Evolutionary conservation across 2,888 invertebrate genomes (phyloP), one percentile per base, ranked within the genome.

Genomic region (Dysmachus trigonus): DNA sequence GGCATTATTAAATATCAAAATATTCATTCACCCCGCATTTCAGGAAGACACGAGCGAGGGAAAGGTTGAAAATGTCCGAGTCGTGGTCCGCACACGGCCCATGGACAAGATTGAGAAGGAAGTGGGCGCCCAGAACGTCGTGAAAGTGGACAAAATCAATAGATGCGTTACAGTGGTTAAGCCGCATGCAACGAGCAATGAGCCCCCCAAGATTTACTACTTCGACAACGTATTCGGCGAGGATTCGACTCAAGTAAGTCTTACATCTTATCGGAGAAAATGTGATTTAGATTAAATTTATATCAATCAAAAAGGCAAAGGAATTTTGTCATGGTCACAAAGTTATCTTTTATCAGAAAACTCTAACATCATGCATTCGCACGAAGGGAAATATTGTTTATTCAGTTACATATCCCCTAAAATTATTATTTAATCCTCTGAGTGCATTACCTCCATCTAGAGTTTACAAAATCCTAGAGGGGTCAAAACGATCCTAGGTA

Each of bases 161-260:
- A 95, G 95, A 89, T 95, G 96, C 73, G 95, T 98, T 22, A 95
- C 95, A 6, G 95, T 98, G 15, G 94, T 94, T 72, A 95, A 96
- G 91, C 95, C 95, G 81, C 95, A 95, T 89, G 94, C 95, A 47
- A 93, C 93, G 0, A 94, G 94, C 0, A 94, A 95, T 13, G 97
- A 97, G 89, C 96, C 96, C 38, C 96, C 97, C 0, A 97, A 98
- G 92, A 94, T 95, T 0, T 99, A 98, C 91, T 97, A 97, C 10
- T 99, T 99, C 91, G 99, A 99, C 92, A 96, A 97, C 73, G 98
- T 98, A 38, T 99, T 99, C 92, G 97, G 96, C 81, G 95, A 94
- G 22, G 95, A 95, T 88, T 96, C 98, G 0, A 96, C 96, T 87
- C 97, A 98, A 94, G 96, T 97, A 89, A 88, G 88, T 86, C 10